Base-by-base conservation (phyloP, 1,140 invertebrate species). In the Sogatella furcifera region DNA sequence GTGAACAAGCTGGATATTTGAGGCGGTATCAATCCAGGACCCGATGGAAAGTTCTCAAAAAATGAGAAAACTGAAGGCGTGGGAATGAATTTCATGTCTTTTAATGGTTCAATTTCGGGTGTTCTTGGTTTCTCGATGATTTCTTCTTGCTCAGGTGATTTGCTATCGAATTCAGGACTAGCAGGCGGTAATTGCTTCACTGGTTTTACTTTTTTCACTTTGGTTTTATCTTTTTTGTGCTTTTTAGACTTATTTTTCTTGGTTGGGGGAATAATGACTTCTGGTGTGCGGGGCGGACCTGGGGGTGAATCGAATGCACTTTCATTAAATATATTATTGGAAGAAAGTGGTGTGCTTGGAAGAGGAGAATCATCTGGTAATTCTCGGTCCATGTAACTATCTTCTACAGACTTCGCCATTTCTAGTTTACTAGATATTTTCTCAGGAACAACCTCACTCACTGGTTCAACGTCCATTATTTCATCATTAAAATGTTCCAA, bases 1-100 rank as follows among this genome's bases (percentile, higher is more conserved):
- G 73, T 71, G 58, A 74, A 66, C 1, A 69, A 70, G 59, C 67
- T 66, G 52, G 14, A 70, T 64, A 62, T 76, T 38, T 80, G 78
- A 57, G 77, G 77, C 5, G 34, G 34, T 68, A 88, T 87, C 28
- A 88, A 72, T 34, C 85, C 83, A 11, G 84, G 83, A 5, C 81
- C 78, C 14, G 81, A 75, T 5, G 78, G 73, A 66, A 80, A 80
- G n/a, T 72, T 22, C n/a, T 49, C 34, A 11, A 76, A 72, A 59
- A 79, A 77, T 1, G 80, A 78, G 49, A 81, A 69, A 59, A 77
- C 70, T 5, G 77, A 75, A 62, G 79, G 75, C 59, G 72, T 73
- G 41, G 76, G 31, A 46, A 54, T 52, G 14, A n/a, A 31, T 74
- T 65, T 82, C 64, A 52, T 64, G 80, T 62, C 78, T 74, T 74